phyloP scores from a whole-genome alignment of 92 coral and sea anemone species.

The Parazoanthus atlanticus region DNA sequence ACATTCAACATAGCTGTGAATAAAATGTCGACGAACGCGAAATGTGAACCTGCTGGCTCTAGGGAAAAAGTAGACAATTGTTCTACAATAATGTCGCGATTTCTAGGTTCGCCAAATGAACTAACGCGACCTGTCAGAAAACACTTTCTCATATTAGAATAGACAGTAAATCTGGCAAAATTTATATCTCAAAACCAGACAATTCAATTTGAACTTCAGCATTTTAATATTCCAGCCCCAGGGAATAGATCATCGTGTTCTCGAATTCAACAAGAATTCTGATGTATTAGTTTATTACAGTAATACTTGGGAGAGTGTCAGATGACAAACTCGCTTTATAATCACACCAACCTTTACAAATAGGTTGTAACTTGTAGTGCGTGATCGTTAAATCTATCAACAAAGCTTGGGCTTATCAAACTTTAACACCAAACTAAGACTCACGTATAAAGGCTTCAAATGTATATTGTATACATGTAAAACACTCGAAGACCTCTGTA shows the following conservation, averaged over 20 bases:
- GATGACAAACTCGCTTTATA: background rate
- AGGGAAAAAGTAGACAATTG: background rate
- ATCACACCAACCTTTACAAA: slow-evolving; percentile 21
- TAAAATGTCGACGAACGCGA: background rate
- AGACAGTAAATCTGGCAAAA: background rate
- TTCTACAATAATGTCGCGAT: background rate
- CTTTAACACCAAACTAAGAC: background rate
- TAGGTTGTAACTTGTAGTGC: background rate
- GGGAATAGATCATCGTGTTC: slow-evolving; percentile 15
- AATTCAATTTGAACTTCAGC: slow-evolving; percentile 11
- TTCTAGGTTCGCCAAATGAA: background rate
- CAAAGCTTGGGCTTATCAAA: background rate
- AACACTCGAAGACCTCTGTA: background rate
- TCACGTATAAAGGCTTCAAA: background rate
- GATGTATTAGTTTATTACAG: slow-evolving; percentile 35
- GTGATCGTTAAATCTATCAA: background rate
- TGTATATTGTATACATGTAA: background rate
- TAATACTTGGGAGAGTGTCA: slow-evolving; percentile 16
- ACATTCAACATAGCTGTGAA: slow-evolving; percentile 29
- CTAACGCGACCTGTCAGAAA: background rate
- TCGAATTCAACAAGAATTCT: background rate
- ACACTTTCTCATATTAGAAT: background rate
- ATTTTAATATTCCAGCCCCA: slow-evolving; percentile 1
- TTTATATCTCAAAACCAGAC: slow-evolving; percentile 11
- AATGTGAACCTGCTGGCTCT: background rate